Evolutionary conservation across 2,888 invertebrate genomes (phyloP), one percentile per base, ranked within the genome.

Genomic region (Campaea margaritaria): DNA sequence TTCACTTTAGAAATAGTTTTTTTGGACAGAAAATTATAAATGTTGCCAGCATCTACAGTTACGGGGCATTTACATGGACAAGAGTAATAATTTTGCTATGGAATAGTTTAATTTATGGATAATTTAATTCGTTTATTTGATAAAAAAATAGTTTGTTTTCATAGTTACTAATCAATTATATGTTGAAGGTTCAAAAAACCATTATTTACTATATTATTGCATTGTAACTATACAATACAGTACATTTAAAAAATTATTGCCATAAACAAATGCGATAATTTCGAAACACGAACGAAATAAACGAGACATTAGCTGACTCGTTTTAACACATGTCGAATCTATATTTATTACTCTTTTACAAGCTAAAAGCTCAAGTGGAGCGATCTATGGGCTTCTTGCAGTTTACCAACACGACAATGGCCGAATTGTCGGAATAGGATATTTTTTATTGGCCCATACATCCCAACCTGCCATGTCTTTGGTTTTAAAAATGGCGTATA

Each of bases 401-500:
- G 92, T 91, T 92, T 91, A 91, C 90, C 92, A 92, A 91, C 92
- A 91, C 92, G 92, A 91, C 92, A 92, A 91, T 91, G 92, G 91
- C 92, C 91, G 92, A 91, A 91, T 84, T 87, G 88, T 90, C 87
- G 81, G 86, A 83, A 85, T 87, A 61, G 86, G 83, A 89, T 89
- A 91, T 92, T 92, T 92, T 92, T 92, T 92, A 91, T 91, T 90
- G 91, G 91, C 89, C 84, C 85, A 82, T 87, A 89, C 87, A 87
- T 85, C 86, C 82, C 86, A 86, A 87, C 89, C 91, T 91, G 91
- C 91, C 91, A 91, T 92, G 93, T 93, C 93, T 93, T 91, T 89
- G 92, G 91, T 93, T 93, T 93, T 93, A 93, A 93, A 93, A 93
- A 93, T 93, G 93, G 93, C 93, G 93, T 93, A 93, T 93, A 93